phyloP scores from a whole-genome alignment of 2,113 vertebrate species.

The Neogobius melanostomus region DNA sequence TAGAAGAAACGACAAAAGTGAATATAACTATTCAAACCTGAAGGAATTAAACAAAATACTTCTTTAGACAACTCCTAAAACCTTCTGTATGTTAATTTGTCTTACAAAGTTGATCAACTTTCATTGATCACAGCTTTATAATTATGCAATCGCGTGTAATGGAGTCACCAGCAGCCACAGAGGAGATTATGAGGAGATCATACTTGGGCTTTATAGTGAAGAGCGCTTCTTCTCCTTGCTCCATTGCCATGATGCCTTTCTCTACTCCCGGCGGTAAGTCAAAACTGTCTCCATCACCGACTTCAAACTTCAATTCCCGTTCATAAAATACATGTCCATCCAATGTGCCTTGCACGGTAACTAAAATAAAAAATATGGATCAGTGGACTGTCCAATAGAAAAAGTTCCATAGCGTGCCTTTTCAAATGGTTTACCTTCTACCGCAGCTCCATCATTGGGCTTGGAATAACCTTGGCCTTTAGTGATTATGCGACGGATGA shows the following conservation, averaged over 20 bases:
- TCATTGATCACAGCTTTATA: background rate
- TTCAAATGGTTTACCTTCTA: slow-evolving; percentile 81
- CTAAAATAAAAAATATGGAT: slow-evolving; percentile 62
- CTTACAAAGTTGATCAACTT: background rate
- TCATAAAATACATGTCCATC: slow-evolving; percentile 84
- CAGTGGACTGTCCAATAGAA: background rate
- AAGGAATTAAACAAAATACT: too few relatives aligned
- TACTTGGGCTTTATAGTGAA: slow-evolving; percentile 90
- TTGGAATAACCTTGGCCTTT: slow-evolving; percentile 91
- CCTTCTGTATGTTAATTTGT: background rate
- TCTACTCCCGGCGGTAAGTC: slow-evolving; percentile 88
- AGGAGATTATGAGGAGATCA: slow-evolving; percentile 19
- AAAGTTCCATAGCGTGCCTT: background rate
- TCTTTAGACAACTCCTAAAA: too few relatives aligned
- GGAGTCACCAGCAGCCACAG: too few relatives aligned
- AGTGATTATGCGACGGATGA: slow-evolving; percentile 86
- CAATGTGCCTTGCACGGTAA: slow-evolving; percentile 80
- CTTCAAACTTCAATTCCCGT: slow-evolving; percentile 89
- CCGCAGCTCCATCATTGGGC: slow-evolving; percentile 90
- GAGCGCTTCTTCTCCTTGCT: slow-evolving; percentile 88
- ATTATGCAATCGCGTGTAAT: background rate
- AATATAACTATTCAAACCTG: too few relatives aligned
- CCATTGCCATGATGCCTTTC: slow-evolving; percentile 91
- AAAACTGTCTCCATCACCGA: slow-evolving; percentile 87
- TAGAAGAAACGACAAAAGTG: too few relatives aligned